Percentiles rank a stretch among this genome's conserved stretches.
Conservation (phyloP, 2,113 vertebrate genomes). For the Peromyscus californicus region DNA sequence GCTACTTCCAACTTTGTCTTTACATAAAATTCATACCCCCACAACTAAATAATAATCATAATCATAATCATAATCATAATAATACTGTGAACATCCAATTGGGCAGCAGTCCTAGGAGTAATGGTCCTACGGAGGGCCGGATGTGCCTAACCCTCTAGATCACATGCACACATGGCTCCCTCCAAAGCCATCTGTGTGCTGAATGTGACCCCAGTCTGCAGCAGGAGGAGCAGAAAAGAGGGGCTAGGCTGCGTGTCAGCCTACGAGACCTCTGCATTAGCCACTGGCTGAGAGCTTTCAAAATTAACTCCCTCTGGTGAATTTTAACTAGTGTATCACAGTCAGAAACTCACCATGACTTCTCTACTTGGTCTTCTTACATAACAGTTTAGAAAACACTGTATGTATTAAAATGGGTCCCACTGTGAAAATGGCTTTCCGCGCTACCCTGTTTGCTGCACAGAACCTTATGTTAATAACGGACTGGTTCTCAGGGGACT, state of each 20-base stretch:
- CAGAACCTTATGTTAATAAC: slow-evolving; percentile 78
- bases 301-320: slow-evolving; percentile 79
- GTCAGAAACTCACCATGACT: slow-evolving; percentile 69
- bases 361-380: slow-evolving; percentile 69
- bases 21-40: not conserved
- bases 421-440: slow-evolving; percentile 81
- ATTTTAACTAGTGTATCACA: slow-evolving; percentile 75
- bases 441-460: slow-evolving; percentile 63
- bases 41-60: not conserved
- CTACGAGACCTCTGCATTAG: slow-evolving; percentile 58
- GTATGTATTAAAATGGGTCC: slow-evolving; percentile 79
- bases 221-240: not conserved
- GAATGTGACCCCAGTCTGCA: not conserved
- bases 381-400: slow-evolving; percentile 81
- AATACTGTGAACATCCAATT: not conserved
- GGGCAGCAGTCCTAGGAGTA: not conserved
- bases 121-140: not conserved
- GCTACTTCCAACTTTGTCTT: not conserved
- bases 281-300: slow-evolving; percentile 73
- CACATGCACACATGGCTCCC: not conserved
- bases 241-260: not conserved
- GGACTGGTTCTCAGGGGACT: slow-evolving; percentile 48
- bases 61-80: not conserved
- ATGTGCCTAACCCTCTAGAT: not conserved
- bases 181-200: not conserved